phyloP scores from a whole-genome alignment of 2,113 vertebrate genomes.

The Suricata suricatta region DNA sequence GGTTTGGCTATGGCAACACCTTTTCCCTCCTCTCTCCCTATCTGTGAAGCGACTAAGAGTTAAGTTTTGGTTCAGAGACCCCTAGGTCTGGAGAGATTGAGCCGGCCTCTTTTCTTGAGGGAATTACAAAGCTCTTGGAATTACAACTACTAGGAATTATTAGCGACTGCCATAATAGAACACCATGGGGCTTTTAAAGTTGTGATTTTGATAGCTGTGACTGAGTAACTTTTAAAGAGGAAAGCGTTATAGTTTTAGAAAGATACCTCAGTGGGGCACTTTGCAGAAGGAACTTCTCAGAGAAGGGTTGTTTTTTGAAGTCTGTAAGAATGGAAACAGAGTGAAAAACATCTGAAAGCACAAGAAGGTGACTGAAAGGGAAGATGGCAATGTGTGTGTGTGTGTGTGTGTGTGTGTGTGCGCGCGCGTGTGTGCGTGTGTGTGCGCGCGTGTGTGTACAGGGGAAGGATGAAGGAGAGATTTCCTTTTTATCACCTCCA shows the following conservation, averaged over 20 bases:
- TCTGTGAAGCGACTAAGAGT: not conserved
- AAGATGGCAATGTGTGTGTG: not conserved
- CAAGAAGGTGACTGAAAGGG: not conserved
- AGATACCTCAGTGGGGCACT: not conserved
- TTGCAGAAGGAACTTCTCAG: not conserved
- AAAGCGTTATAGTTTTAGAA: not conserved
- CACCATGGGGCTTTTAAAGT: not conserved
- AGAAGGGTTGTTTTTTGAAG: not conserved
- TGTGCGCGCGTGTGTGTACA: too few species aligned
- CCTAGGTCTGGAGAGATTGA: not conserved
- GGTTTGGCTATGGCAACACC: not conserved
- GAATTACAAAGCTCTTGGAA: not conserved
- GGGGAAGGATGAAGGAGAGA: too few species aligned
- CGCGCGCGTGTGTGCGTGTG: not conserved
- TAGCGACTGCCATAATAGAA: not conserved
- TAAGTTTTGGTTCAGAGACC: not conserved
- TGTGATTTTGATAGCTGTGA: conserved; percentile 30
- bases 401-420: not conserved
- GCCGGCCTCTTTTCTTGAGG: not conserved
- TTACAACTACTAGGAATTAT: not conserved
- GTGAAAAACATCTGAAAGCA: not conserved
- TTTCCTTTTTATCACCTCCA: not conserved
- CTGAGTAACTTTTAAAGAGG: not conserved
- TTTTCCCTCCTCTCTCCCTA: not conserved
- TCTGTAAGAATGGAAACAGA: not conserved